Evolutionary conservation across 1,140 invertebrate genomes (phyloP), one percentile per base, ranked within the genome.

Genomic region (Caenorhabditis remanei): DNA sequence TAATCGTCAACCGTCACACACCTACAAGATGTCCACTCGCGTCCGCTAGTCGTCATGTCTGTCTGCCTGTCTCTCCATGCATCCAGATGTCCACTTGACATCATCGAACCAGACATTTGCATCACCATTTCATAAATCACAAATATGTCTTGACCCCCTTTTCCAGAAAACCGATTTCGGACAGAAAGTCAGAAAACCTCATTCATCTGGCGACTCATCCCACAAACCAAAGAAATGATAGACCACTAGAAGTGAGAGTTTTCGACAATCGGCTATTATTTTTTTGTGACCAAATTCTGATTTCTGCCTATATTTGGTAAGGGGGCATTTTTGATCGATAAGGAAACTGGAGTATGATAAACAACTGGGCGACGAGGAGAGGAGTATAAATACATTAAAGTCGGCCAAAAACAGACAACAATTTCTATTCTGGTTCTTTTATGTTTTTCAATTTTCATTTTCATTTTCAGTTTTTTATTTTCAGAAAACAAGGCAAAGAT

Each of bases 211-310:
- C 55, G 14, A 8, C 8, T 63, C 61, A 6, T 4, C 19, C 6
- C 61, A 63, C 61, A 63, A 63, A 63, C 19, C 61, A 63, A 63
- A 63, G 14, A 63, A 63, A 32, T 24, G n/a, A 63, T 11, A 63
- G 61, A 63, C 24, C 24, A 40, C 24, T 32, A 32, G 61, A 32
- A 63, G 14, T 16, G 6, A 24, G 61, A 63, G 61, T 9, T 7
- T 24, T 7, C 40, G 61, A 63, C 11, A 63, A 11, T 40, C 8
- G 21, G 19, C 61, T 32, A 32, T 1, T 32, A 32, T 11, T 40
- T 63, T n/a, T 32, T 71, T 71, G 65, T 71, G 65, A 71, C 65
- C 65, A 46, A 71, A 71, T 43, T 43, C 40, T 71, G 65, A 71
- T 71, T 71, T 71, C 40, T 71, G 9, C 8, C 56, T 58, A n/a